phyloP scores from a whole-genome alignment of 2,888 invertebrate genomes.

The Blastobasis adustella region DNA sequence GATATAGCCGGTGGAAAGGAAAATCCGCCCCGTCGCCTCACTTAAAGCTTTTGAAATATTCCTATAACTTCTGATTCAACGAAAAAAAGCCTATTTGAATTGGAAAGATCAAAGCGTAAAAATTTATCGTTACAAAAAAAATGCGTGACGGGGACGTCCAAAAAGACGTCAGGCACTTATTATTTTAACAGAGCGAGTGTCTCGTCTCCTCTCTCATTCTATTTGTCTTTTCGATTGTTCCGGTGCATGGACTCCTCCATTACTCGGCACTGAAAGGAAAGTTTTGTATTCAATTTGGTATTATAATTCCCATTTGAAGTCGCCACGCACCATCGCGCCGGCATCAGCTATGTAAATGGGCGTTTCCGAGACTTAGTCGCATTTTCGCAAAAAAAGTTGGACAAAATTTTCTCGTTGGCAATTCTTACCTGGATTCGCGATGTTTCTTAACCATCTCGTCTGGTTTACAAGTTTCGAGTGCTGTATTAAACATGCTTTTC shows the following conservation, averaged over 20 bases:
- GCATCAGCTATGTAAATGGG: slow-evolving; percentile 74
- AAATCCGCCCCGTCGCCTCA: slow-evolving; percentile 68
- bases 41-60: slow-evolving; percentile 72
- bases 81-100: slow-evolving; percentile 72
- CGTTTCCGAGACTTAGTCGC: slow-evolving; percentile 66
- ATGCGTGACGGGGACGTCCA: slow-evolving; percentile 51
- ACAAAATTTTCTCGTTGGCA: slow-evolving; percentile 38
- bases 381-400: slow-evolving; percentile 56
- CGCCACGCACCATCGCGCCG: slow-evolving; percentile 73
- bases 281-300: slow-evolving; percentile 77
- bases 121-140: slow-evolving; percentile 68
- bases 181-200: slow-evolving; percentile 68
- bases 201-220: slow-evolving; percentile 65
- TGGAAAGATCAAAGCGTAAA: slow-evolving; percentile 73
- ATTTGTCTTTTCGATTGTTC: slow-evolving; percentile 75
- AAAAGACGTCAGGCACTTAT: slow-evolving; percentile 71
- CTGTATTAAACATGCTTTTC: background rate
- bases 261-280: slow-evolving; percentile 75
- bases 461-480: slow-evolving; percentile 7
- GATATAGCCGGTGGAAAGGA: slow-evolving; percentile 68
- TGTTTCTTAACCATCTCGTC: slow-evolving; percentile 17
- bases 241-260: slow-evolving; percentile 75
- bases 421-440: slow-evolving; percentile 28
- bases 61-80: slow-evolving; percentile 70
- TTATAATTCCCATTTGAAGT: slow-evolving; percentile 76